A percentile compares a stretch with the other conserved stretches of the same genome.
These are phyloP conservation scores for Zaprionus nigranus DNA, from an alignment of 1,140 invertebrate genomes.

Conservation along the genomic window DNA sequence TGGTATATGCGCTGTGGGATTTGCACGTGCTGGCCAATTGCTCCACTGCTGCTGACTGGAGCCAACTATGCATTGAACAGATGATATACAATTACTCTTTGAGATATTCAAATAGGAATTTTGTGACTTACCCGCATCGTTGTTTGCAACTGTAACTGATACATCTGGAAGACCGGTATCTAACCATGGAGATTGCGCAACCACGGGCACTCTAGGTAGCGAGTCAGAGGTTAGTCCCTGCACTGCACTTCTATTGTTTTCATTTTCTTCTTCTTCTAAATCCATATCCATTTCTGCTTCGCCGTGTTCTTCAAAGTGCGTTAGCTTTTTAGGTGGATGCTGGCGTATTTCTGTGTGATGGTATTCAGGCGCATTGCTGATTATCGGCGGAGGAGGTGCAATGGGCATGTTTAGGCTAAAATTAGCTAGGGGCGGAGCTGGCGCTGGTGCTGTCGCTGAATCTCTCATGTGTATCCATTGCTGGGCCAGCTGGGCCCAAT, in stretches of 20 bases:
- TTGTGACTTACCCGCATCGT: slow-evolving; percentile 33
- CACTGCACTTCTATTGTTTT: slow-evolving; percentile 30
- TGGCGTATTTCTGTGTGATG: slow-evolving; percentile 35
- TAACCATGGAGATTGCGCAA: slow-evolving; percentile 67
- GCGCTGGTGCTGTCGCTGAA: slow-evolving; percentile 85
- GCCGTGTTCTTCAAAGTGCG: slow-evolving; percentile 86
- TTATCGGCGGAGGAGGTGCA: slow-evolving; percentile 69
- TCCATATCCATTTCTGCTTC: slow-evolving; percentile 94
- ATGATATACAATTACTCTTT: background rate
- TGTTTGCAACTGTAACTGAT: slow-evolving; percentile 11
- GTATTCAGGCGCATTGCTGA: slow-evolving; percentile 57
- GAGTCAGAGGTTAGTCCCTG: slow-evolving; percentile 72
- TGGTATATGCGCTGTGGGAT: slow-evolving; percentile 78
- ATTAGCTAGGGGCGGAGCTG: slow-evolving; percentile 74
- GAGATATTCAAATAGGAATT: background rate
- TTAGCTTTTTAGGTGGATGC: slow-evolving; percentile 15
- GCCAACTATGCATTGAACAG: background rate
- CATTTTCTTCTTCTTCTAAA: slow-evolving; percentile 86
- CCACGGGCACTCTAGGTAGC: slow-evolving; percentile 52
- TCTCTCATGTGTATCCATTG: slow-evolving; percentile 99
- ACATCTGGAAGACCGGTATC: slow-evolving; percentile 9
- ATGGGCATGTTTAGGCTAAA: slow-evolving; percentile 71
- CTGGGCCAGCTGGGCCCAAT: slow-evolving; percentile 97
- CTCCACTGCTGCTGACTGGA: slow-evolving; percentile 53
- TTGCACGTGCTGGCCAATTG: slow-evolving; percentile 48